These are phyloP conservation scores for Hoplostethus mediterraneus DNA, from an alignment of 2,797 vertebrate genomes.

Conservation along the genomic window DNA sequence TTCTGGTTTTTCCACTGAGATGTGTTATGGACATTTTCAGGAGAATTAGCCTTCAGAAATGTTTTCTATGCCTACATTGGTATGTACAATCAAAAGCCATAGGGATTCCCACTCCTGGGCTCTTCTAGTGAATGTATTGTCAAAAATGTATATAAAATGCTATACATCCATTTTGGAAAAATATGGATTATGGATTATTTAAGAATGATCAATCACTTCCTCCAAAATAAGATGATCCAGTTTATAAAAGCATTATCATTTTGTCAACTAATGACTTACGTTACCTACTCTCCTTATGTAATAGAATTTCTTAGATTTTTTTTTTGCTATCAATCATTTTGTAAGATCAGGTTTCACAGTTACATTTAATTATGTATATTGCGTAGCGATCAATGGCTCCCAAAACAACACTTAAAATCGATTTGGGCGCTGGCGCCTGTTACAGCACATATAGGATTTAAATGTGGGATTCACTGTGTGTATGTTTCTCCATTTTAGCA, in stretches of 20 bases:
- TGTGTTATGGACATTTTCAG: neutral
- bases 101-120: no score
- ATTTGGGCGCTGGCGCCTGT: slow-evolving; percentile 44
- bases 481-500: slow-evolving; percentile 11
- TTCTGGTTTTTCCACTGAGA: neutral
- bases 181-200: neutral
- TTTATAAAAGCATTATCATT: neutral
- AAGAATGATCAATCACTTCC: neutral
- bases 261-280: neutral
- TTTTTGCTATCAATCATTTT: no score
- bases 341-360: no score
- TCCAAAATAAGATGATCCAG: neutral
- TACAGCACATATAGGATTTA: slow-evolving; percentile 5
- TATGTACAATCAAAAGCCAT: neutral
- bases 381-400: no score
- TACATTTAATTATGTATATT: no score
- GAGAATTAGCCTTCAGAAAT: neutral
- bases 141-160: neutral
- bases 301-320: no score
- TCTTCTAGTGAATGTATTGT: no score
- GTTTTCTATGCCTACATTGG: slow-evolving; percentile 5
- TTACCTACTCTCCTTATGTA: neutral
- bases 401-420: no score
- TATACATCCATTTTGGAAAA: neutral
- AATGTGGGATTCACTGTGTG: slow-evolving; percentile 5